Evolutionary conservation across 1,140 invertebrate genomes (phyloP), one percentile per base, ranked within the genome.

Genomic region (Papilio helenus): DNA sequence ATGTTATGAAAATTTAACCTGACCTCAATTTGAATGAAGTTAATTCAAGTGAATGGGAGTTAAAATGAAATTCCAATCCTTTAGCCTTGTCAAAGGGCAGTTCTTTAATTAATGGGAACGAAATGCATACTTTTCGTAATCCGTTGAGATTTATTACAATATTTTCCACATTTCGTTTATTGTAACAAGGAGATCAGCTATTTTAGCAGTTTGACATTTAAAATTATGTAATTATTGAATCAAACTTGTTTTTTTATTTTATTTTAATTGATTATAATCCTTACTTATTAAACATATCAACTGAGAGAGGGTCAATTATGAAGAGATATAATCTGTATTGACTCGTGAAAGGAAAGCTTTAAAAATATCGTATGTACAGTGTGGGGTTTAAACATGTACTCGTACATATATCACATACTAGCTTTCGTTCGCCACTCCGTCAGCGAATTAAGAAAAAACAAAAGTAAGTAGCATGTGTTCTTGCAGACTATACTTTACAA

Each of bases 41-140:
- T 77, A 77, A 77, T 77, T 76, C 29, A 20, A 77, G 76, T 77
- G 76, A 77, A 77, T 77, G 76, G 76, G 34, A 65, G n/a, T 20
- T 18, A 61, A 77, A 65, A 58, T 76, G 49, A 76, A 76, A 77
- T 61, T 77, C 55, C 76, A 42, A 61, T 77, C 18, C 18, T 34
- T 42, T 39, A 77, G 51, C 51, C 51, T 65, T 65, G 51, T 77
- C 26, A 77, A 61, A 77, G 76, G 34, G 76, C 55, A 77, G 51
- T 9, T 68, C n/a, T 42, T 77, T 77, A 76, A 76, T 76, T 77
- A 61, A 61, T 77, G 76, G 55, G 55, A 77, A 77, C 20, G 18
- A 46, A 34, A 39, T 39, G 42, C 8, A n/a, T 77, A 44, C 23
- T 77, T 77, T 61, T 61, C 29, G 51, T 42, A 77, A 65, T 77